Evolutionary conservation across 1,140 invertebrate species (phyloP).

Genomic region (Pachyrhynchus sulphureomaculatus): DNA sequence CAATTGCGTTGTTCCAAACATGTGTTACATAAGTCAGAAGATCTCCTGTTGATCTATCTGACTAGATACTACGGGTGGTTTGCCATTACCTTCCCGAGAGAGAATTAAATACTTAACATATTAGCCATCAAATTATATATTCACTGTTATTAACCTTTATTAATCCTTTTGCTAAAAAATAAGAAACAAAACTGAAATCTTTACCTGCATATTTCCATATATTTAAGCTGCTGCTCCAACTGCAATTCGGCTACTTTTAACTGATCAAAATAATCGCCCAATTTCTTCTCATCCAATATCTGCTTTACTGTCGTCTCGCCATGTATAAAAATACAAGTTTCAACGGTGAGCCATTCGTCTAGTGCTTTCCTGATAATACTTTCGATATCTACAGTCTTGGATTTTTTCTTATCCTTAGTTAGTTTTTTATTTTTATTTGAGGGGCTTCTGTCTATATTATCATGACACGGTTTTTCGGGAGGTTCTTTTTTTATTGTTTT

Average conservation of each 20-base stretch:
- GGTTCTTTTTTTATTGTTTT: not conserved
- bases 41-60: no score
- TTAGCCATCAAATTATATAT: no score
- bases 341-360: conserved; percentile 61
- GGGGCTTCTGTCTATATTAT: not conserved
- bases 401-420: conserved; percentile 15
- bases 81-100: no score
- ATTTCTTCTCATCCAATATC: conserved; percentile 57
- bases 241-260: conserved; percentile 44
- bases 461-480: not conserved
- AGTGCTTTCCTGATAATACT: conserved; percentile 55
- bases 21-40: no score
- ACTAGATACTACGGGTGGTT: no score
- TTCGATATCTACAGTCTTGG: conserved; percentile 36
- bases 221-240: conserved; percentile 49
- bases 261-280: conserved; percentile 57
- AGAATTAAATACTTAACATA: no score
- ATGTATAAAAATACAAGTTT: conserved; percentile 58
- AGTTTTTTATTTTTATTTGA: conserved; percentile 9
- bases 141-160: no score
- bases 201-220: conserved; percentile 55
- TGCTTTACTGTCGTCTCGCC: conserved; percentile 59
- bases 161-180: no score
- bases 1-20: no score
- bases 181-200: no score